Evolutionary conservation across 1,140 invertebrate genomes (phyloP).

Genomic region (Bombus huntii): DNA sequence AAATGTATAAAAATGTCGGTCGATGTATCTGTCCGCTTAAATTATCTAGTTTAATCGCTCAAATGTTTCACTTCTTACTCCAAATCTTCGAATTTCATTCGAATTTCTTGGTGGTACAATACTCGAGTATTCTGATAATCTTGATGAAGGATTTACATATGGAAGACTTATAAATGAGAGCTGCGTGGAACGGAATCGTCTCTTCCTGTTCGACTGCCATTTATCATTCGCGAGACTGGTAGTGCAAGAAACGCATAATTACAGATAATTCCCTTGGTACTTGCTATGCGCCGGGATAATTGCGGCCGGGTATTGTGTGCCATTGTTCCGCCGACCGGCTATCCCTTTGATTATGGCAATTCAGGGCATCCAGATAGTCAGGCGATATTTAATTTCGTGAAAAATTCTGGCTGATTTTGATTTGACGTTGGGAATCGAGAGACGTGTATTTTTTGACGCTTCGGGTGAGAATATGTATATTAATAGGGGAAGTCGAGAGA

Average conservation of each 20-base stretch:
- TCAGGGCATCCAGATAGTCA: conserved; percentile 4
- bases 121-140: conserved; percentile 7
- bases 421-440: neutral
- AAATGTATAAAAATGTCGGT: too few species aligned
- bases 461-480: neutral
- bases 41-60: neutral
- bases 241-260: conserved; percentile 64
- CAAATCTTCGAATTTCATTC: neutral
- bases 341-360: conserved; percentile 39
- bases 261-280: conserved; percentile 59
- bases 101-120: neutral
- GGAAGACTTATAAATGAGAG: conserved; percentile 25
- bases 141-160: conserved; percentile 31
- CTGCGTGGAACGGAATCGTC: conserved; percentile 47
- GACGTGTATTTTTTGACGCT: neutral
- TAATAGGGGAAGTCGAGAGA: neutral
- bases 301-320: conserved; percentile 32
- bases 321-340: conserved; percentile 45
- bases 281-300: conserved; percentile 56
- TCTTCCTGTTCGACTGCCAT: conserved; percentile 54
- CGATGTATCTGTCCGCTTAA: neutral
- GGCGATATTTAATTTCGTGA: conserved; percentile 13
- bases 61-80: neutral
- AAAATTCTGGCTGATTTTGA: neutral
- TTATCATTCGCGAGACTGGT: conserved; percentile 55